These are phyloP conservation scores for Dryobates pubescens DNA, from an alignment of 2,797 vertebrate genomes.

Conservation along the genomic window DNA sequence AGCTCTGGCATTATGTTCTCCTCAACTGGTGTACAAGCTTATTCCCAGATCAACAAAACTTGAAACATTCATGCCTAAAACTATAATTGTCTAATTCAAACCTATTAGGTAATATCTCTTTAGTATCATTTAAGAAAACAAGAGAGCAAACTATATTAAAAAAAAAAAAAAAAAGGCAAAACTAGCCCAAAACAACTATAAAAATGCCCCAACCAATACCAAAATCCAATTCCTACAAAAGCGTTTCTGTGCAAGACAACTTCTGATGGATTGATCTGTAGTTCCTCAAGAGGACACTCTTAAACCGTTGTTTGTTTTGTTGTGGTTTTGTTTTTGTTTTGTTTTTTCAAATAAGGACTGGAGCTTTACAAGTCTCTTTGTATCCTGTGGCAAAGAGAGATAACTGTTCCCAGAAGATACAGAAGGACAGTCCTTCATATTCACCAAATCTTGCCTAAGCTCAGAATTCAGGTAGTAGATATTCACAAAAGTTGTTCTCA, in stretches of 20 bases:
- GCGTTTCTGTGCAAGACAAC: neutral
- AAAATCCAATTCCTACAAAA: neutral
- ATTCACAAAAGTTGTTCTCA: neutral
- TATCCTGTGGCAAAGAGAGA: neutral
- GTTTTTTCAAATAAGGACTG: neutral
- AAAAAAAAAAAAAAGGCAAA: neutral
- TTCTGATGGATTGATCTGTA: neutral
- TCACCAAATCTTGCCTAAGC: neutral
- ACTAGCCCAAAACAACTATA: neutral
- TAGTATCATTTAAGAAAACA: neutral
- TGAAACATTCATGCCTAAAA: neutral
- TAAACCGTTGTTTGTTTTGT: neutral
- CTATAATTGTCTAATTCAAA: neutral
- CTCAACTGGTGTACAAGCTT: rapidly evolving
- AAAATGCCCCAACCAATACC: rapidly evolving
- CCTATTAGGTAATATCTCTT: neutral
- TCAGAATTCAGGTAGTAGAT: neutral
- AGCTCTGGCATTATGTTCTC: neutral
- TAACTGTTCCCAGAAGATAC: neutral
- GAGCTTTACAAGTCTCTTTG: rapidly evolving
- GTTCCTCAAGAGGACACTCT: conserved; percentile 39
- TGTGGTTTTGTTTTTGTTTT: rapidly evolving
- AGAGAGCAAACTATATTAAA: neutral
- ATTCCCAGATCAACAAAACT: neutral
- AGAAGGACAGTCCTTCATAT: neutral